Evolutionary conservation across 2,113 vertebrate genomes (phyloP), one percentile per base, ranked within the genome.

Genomic region (Cephalopholis sonnerati): DNA sequence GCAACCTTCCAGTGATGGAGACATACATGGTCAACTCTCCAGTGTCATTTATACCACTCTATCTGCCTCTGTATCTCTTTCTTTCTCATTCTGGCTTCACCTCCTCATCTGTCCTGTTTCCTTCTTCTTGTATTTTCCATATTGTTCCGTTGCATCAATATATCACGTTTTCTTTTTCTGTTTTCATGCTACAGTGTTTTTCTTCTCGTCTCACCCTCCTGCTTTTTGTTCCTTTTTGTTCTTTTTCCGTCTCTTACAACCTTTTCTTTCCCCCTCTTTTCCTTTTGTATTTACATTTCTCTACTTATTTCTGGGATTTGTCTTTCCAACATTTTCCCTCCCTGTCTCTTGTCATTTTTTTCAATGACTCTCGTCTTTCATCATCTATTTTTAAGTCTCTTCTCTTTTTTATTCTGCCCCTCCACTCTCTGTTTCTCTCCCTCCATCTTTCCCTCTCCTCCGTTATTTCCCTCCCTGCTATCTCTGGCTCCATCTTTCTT

Each of bases 1-100:
- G 25, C 76, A 77, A 8, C 58, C 25, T 59, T 65, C 50, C 65
- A 74, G 29, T 0, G 67, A 80, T 62, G 67, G 53, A 74, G 73
- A 74, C 57, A 8, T 22, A 29, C 71, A 59, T 41, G 64, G 71
- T 29, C 36, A 68, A 39, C 48, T 58, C 39, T 73, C 46, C 9
- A 0, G 3, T 74, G 41, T 59, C 48, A 51, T 41, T 51, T 22
- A 36, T 6, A 27, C 24, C 32, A 6, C 63, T 81, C 27, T 5
- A 5, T 69, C 54, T 48, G 12, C 15, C 17, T 53, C 15, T 48
- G 4, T 16, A 32, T 62, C 68, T 53, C 24, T 18, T 15, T 55
- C 12, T 53, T 48, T 53, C 20, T 71, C 59, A 25, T 55, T 10
- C 4, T 25, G 9, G 9, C 7, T 55, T 24, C n/a, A 16, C 15